A percentile compares a stretch with the other conserved stretches of the same genome.
phyloP scores from a whole-genome alignment of 2,113 vertebrate genomes.

The Tapirus terrestris region DNA sequence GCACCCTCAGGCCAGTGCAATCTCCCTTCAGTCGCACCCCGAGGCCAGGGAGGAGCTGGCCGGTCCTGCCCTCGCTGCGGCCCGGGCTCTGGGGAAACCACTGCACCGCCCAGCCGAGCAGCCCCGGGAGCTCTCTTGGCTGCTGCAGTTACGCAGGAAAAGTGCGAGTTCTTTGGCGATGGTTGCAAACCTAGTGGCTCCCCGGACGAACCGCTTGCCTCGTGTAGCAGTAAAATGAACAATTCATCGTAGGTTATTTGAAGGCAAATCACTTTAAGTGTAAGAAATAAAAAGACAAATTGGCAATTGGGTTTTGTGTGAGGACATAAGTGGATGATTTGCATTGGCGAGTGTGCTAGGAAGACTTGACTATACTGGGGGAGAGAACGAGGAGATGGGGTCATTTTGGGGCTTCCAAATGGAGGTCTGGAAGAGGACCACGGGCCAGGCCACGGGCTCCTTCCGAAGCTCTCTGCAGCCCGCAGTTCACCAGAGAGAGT shows the following conservation, averaged over 20 bases:
- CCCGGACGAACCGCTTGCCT: not conserved
- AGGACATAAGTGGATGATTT: conserved; percentile 58
- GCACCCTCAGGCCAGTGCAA: fast-evolving
- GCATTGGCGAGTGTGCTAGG: not conserved
- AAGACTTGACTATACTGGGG: not conserved
- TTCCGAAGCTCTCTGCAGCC: not conserved
- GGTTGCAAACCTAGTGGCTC: not conserved
- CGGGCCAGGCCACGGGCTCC: not conserved
- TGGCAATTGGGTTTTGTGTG: conserved; percentile 69
- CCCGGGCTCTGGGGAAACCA: fast-evolving
- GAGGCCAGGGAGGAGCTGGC: not conserved
- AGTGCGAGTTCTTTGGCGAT: fast-evolving
- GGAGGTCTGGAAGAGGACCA: not conserved
- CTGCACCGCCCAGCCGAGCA: fast-evolving
- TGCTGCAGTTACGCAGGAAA: not conserved
- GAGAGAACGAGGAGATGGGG: not conserved
- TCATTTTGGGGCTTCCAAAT: not conserved
- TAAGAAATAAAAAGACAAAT: conserved; percentile 69
- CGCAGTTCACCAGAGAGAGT: not conserved
- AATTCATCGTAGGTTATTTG: conserved; percentile 28
- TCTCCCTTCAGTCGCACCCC: fast-evolving
- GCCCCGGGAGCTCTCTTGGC: not conserved
- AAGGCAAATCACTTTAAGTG: conserved; percentile 65
- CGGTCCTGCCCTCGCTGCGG: fast-evolving
- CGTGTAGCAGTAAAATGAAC: conserved; percentile 40